phyloP scores from a whole-genome alignment of 2,888 invertebrate species.

The Matsumyia berberina region DNA sequence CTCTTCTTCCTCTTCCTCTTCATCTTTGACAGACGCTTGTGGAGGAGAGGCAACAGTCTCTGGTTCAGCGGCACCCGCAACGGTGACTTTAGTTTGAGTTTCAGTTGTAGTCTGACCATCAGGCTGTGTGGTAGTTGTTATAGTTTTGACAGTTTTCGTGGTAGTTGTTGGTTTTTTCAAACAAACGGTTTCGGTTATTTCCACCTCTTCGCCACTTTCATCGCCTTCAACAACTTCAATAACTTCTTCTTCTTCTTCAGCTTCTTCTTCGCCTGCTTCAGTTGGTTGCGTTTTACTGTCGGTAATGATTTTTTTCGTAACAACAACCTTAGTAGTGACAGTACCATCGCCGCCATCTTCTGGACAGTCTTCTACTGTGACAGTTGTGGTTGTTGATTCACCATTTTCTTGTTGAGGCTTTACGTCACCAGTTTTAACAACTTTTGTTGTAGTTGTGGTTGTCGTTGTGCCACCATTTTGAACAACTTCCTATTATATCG shows the following conservation, averaged over 20 bases:
- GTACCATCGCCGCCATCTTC: constrained; percentile 32
- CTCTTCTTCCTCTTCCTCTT: constrained; percentile 10
- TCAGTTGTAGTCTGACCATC: constrained; percentile 36
- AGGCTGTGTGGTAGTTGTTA: constrained; percentile 36
- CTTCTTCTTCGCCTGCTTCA: constrained; percentile 5
- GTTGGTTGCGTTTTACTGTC: constrained; percentile 8
- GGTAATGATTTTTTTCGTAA: constrained; percentile 24
- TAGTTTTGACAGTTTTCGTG: constrained; percentile 43
- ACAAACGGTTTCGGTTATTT: constrained; percentile 45
- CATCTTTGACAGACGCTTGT: constrained; percentile 7
- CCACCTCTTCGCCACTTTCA: constrained; percentile 59
- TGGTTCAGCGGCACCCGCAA: constrained; percentile 6
- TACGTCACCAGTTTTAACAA: constrained; percentile 26
- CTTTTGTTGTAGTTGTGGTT: constrained; percentile 39
- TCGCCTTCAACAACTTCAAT: constrained; percentile 54
- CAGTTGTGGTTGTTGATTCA: constrained; percentile 26
- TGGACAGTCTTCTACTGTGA: constrained; percentile 47
- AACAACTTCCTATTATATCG: constrained; percentile 47
- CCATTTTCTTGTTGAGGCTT: constrained; percentile 31
- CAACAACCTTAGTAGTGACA: constrained; percentile 21
- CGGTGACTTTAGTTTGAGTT: constrained; percentile 34
- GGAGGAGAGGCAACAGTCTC: neutral
- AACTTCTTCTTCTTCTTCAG: constrained; percentile 33
- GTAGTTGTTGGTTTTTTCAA: constrained; percentile 24
- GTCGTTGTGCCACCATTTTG: constrained; percentile 56